phyloP scores from a whole-genome alignment of 2,797 vertebrate species.

The Cyclura pinguis region DNA sequence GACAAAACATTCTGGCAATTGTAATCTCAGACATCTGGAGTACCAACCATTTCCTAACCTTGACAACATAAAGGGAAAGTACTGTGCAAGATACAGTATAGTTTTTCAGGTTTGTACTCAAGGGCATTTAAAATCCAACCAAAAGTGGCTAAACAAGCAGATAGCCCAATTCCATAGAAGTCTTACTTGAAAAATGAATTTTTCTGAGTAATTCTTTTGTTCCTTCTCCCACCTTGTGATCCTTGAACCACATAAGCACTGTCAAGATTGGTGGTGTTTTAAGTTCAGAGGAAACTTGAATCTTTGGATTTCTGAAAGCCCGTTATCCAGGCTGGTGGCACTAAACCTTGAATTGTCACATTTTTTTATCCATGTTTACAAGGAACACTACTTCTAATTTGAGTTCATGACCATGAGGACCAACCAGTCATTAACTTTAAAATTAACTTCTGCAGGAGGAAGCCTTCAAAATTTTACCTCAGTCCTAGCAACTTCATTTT shows the following conservation, averaged over 20 bases:
- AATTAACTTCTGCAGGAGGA: too few species aligned
- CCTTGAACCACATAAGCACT: background rate
- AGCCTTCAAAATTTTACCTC: background rate
- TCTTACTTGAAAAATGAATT: constrained; percentile 5
- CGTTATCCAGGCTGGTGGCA: too few species aligned
- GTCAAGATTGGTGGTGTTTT: background rate
- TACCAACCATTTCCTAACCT: background rate
- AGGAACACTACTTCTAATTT: background rate
- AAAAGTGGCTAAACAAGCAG: background rate
- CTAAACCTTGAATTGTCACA: background rate
- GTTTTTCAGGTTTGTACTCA: background rate
- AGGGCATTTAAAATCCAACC: background rate
- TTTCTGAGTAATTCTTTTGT: background rate
- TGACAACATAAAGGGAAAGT: background rate
- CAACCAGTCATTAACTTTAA: background rate
- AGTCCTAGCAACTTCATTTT: background rate
- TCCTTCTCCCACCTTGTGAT: background rate
- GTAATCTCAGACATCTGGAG: background rate
- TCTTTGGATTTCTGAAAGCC: background rate
- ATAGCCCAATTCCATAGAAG: background rate
- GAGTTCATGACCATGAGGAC: background rate
- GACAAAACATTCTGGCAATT: background rate
- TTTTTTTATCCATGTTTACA: background rate
- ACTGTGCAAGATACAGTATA: background rate
- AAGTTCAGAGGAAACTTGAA: background rate